Evolutionary conservation across 2,797 vertebrate species (phyloP), one percentile per base, ranked within the genome.

Genomic region (Denticeps clupeoides): DNA sequence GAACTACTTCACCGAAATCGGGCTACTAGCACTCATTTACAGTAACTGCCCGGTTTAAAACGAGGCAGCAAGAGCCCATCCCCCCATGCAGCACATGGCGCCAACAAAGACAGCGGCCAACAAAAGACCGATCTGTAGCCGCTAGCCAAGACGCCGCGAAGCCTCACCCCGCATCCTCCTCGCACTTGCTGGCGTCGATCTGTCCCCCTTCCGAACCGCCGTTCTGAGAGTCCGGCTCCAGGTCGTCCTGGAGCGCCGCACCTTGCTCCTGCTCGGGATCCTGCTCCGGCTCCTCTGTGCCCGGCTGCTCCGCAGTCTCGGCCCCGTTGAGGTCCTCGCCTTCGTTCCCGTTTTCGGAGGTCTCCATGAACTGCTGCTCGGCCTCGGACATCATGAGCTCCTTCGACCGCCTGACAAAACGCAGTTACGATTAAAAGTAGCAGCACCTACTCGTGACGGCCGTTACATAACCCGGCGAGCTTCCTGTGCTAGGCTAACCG

Each of bases 131-230:
- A 25, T 31, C 23, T 28, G n/a, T n/a, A n/a, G n/a, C n/a, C n/a
- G n/a, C n/a, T n/a, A 7, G 45, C 1, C 4, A 12, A 5, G 15
- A 12, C 5, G 23, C 5, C 19, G 21, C 12, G 22, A 31, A 41
- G 7, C 19, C 87, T 80, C 67, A 97, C 92, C 92, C 92, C 7
- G 89, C 90, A 45, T 97, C 93, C 62, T 97, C 92, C 56, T 97
- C 90, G 67, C 83, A 86, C 74, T 93, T 97, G 79, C 88, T 95
- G 50, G 93, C 89, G 22, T 93, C 87, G 28, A 96, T 94, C 77
- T 94, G 90, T 12, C 89, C 88, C 5, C 93, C 92, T 19, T 94
- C 91, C 1, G 67, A 57, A 1, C 79, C 77, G 40, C 81, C 82
- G 25, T 85, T 83, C 62, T 86, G 81, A 43, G 72, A 77, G 12